These are phyloP conservation scores for Achroia grisella DNA, from an alignment of 1,140 invertebrate species.

Conservation along the genomic window DNA sequence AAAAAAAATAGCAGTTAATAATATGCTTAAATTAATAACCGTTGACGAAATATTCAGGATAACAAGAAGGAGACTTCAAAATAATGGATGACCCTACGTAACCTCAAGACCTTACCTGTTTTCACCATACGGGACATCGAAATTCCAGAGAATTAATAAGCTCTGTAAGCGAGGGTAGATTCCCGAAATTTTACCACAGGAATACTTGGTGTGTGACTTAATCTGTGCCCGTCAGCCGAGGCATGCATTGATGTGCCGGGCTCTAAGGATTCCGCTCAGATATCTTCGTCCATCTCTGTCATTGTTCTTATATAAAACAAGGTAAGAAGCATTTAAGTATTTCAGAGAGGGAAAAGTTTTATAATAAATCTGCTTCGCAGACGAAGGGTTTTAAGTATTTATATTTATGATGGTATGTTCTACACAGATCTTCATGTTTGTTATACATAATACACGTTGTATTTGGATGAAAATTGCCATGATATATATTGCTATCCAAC, in stretches of 20 bases:
- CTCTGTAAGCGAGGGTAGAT: conserved; percentile 31
- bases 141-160: conserved; percentile 49
- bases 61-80: conserved; percentile 27
- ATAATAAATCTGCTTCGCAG: background rate
- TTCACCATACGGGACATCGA: conserved; percentile 26
- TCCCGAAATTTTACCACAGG: conserved; percentile 38
- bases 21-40: conserved; percentile 1
- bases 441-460: no score
- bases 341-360: background rate
- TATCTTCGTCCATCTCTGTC: background rate
- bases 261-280: background rate
- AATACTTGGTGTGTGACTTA: conserved; percentile 26
- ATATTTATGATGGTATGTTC: background rate
- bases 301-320: background rate
- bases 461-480: no score
- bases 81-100: conserved; percentile 37
- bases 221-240: conserved; percentile 6
- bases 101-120: conserved; percentile 22
- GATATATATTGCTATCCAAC: no score
- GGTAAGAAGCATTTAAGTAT: background rate
- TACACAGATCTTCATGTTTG: no score
- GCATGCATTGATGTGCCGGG: conserved; percentile 4
- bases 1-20: background rate
- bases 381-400: background rate
- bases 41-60: conserved; percentile 26